Conservation (phyloP, 2,113 vertebrate species). For the Percina caprodes region DNA sequence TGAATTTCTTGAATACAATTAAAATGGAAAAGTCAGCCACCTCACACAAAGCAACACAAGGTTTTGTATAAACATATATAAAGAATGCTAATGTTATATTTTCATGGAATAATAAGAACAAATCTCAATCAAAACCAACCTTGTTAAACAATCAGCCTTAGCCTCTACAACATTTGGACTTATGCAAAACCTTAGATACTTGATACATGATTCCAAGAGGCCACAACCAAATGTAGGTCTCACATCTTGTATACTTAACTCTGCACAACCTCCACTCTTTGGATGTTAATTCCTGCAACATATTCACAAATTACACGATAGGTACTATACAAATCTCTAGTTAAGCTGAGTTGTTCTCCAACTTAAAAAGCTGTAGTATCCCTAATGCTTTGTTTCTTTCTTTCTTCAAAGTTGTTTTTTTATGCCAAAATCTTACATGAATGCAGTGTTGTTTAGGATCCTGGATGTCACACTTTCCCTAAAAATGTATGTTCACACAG, state of each 20-base stretch:
- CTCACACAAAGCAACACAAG: not conserved
- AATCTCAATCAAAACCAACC: not conserved
- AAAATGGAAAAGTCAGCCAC: not conserved
- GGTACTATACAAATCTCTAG: not conserved
- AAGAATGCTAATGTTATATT: not conserved
- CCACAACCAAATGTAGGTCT: not conserved
- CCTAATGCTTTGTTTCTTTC: slow-evolving; percentile 3
- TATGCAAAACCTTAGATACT: not conserved
- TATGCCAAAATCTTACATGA: too few species aligned
- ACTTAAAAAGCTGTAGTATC: not conserved
- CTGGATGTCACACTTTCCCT: not conserved
- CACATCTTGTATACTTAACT: not conserved
- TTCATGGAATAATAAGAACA: not conserved
- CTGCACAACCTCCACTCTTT: not conserved
- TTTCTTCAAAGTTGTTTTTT: too few species aligned
- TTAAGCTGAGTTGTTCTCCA: not conserved
- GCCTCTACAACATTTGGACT: not conserved
- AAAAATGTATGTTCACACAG: not conserved
- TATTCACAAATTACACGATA: not conserved
- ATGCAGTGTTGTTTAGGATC: too few species aligned
- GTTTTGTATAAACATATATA: not conserved
- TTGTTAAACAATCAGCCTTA: not conserved
- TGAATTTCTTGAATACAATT: slow-evolving; percentile 37
- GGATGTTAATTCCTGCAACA: not conserved
- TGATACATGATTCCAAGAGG: not conserved